Evolutionary conservation across 2,113 vertebrate species (phyloP).

Genomic region (Crotalus tigris): DNA sequence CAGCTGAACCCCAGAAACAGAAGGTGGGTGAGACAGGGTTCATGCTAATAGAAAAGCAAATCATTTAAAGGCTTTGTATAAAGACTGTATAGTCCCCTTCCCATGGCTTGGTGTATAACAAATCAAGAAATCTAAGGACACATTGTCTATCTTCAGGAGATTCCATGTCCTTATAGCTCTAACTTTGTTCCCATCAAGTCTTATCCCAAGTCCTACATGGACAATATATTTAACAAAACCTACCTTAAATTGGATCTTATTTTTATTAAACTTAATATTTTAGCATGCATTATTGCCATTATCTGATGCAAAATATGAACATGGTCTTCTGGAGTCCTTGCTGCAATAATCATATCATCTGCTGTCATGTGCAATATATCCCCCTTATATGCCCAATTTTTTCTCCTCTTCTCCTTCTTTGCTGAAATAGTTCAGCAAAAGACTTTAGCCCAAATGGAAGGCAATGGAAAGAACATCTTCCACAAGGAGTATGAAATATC

Average conservation of each 20-base stretch:
- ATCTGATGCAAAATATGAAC: background rate
- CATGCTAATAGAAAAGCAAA: background rate
- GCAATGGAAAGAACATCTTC: background rate
- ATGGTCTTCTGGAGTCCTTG: background rate
- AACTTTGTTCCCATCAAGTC: background rate
- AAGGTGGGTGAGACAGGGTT: background rate
- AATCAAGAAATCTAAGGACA: background rate
- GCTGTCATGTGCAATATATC: background rate
- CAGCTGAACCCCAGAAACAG: background rate
- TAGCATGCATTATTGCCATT: background rate
- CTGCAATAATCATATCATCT: background rate
- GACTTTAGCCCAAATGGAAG: background rate
- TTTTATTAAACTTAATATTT: background rate
- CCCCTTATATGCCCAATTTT: background rate
- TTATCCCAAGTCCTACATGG: background rate
- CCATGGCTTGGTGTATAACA: background rate
- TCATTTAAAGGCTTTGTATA: background rate
- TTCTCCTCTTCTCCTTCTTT: background rate
- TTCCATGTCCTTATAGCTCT: background rate
- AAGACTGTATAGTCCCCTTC: background rate
- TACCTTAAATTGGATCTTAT: background rate
- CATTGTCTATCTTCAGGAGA: background rate
- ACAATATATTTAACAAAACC: background rate
- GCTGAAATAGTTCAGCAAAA: background rate
- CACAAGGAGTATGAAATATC: background rate